Percentiles rank a stretch among this genome's conserved stretches.
Conservation (phyloP, 2,888 invertebrate genomes). For the Eurytoma californica region DNA sequence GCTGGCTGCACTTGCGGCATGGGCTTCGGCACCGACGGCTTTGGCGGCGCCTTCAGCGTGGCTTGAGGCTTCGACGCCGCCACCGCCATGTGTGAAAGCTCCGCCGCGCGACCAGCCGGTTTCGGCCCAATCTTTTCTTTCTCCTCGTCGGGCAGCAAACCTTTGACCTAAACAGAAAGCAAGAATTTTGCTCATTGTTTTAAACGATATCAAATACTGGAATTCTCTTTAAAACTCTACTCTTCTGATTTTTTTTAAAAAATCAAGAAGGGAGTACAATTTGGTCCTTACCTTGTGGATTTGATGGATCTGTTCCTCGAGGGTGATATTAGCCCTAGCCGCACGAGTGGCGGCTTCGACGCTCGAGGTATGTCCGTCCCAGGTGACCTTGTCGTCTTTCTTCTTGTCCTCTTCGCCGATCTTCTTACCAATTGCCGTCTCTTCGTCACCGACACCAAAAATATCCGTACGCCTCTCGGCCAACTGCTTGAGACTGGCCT, state of each 20-base stretch:
- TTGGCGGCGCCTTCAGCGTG: constrained; percentile 72
- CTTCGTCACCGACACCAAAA: constrained; percentile 99
- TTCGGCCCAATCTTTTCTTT: constrained; percentile 98
- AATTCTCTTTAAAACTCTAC: too few relatives aligned
- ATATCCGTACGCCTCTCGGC: constrained; percentile 99
- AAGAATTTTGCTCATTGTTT: too few relatives aligned
- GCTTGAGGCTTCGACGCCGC: constrained; percentile 72
- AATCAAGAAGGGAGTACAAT: neutral
- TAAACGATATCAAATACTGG: too few relatives aligned
- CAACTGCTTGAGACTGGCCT: constrained; percentile 94
- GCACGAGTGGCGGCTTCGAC: constrained; percentile 97
- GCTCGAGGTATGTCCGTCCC: constrained; percentile 98
- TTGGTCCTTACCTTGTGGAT: constrained; percentile 89
- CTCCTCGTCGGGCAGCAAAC: constrained; percentile 94
- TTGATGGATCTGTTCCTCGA: constrained; percentile 97
- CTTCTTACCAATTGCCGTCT: constrained; percentile 99
- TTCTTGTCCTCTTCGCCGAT: constrained; percentile 92
- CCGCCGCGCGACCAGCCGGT: constrained; percentile 78
- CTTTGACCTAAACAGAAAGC: constrained; percentile 84
- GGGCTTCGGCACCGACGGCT: constrained; percentile 71
- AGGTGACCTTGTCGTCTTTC: constrained; percentile 94
- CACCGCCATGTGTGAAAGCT: constrained; percentile 72
- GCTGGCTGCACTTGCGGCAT: constrained; percentile 72
- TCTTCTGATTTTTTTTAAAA: too few relatives aligned
- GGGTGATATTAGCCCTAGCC: constrained; percentile 94